phyloP scores from a whole-genome alignment of 2,797 vertebrate species.

The Pempheris klunzingeri region DNA sequence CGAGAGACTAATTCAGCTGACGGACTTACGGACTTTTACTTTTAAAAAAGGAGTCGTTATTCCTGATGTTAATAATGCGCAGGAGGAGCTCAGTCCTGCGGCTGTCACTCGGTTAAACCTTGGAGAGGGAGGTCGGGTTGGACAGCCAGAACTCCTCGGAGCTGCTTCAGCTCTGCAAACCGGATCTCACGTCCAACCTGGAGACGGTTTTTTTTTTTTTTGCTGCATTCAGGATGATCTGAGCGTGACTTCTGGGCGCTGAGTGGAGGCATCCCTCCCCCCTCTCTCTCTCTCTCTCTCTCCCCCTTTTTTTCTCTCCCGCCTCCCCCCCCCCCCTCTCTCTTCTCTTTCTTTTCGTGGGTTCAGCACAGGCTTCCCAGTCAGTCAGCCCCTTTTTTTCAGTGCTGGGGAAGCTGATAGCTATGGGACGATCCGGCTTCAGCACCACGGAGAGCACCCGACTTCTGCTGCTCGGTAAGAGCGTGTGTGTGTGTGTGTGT shows the following conservation, averaged over 20 bases:
- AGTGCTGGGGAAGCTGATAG: slow-evolving; percentile 56
- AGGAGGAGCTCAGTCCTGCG: slow-evolving; percentile 33
- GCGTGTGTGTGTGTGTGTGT: slow-evolving; percentile 14
- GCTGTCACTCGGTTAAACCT: slow-evolving; percentile 51
- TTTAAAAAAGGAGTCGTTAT: not conserved
- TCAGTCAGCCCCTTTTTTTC: slow-evolving; percentile 49
- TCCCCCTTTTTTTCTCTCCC: slow-evolving; percentile 18
- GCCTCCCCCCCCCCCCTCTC: slow-evolving; percentile 2
- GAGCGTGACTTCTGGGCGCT: slow-evolving; percentile 80
- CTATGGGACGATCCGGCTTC: slow-evolving; percentile 79
- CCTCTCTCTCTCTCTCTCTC: slow-evolving; percentile 39
- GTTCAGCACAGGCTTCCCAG: slow-evolving; percentile 67
- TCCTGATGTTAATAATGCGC: slow-evolving; percentile 27
- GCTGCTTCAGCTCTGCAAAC: slow-evolving; percentile 55
- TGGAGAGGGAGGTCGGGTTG: slow-evolving; percentile 32
- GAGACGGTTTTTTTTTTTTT: slow-evolving; percentile 61
- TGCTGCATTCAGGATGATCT: slow-evolving; percentile 82
- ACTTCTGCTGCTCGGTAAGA: slow-evolving; percentile 80
- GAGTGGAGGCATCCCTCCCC: slow-evolving; percentile 72
- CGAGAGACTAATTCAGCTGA: slow-evolving; percentile 14
- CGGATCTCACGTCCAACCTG: slow-evolving; percentile 79
- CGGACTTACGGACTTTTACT: slow-evolving; percentile 45
- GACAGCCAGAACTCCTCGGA: slow-evolving; percentile 43
- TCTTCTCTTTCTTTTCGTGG: slow-evolving; percentile 60
- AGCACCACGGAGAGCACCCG: slow-evolving; percentile 83